phyloP scores from a whole-genome alignment of 2,113 vertebrate genomes.

The Pantherophis guttatus region DNA sequence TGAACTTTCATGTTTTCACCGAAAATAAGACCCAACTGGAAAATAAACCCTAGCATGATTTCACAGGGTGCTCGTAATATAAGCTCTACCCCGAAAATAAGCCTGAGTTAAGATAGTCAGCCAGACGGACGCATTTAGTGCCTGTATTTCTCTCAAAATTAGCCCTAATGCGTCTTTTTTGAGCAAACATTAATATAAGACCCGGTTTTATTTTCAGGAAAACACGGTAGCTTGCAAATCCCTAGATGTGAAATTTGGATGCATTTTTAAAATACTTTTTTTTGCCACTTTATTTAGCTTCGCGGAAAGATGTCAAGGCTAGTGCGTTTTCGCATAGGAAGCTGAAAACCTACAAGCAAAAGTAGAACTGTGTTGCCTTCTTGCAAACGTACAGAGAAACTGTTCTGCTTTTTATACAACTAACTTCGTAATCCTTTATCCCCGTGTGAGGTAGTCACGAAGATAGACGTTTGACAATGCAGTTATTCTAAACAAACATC shows the following conservation, averaged over 20 bases:
- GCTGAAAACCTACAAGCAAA: not conserved
- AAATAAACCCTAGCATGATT: too few species aligned
- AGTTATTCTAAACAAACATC: not conserved
- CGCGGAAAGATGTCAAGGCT: not conserved
- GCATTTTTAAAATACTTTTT: not conserved
- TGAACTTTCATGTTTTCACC: not conserved
- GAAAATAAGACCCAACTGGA: too few species aligned
- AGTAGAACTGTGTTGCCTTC: not conserved
- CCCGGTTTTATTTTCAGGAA: too few species aligned
- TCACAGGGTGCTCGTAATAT: too few species aligned
- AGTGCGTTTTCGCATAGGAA: not conserved
- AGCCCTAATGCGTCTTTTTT: too few species aligned
- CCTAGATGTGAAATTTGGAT: not conserved
- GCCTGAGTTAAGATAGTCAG: too few species aligned
- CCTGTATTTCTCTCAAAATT: too few species aligned
- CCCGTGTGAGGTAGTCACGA: not conserved
- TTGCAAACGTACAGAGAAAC: not conserved
- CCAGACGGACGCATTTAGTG: too few species aligned
- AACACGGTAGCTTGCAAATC: not conserved
- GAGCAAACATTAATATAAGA: too few species aligned
- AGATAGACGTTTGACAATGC: not conserved
- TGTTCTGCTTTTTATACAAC: not conserved
- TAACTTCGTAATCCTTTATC: not conserved
- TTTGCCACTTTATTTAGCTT: not conserved
- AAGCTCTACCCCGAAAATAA: too few species aligned